These are phyloP conservation scores for Chirona hameri DNA, from an alignment of 2,888 invertebrate species.

Conservation along the genomic window DNA sequence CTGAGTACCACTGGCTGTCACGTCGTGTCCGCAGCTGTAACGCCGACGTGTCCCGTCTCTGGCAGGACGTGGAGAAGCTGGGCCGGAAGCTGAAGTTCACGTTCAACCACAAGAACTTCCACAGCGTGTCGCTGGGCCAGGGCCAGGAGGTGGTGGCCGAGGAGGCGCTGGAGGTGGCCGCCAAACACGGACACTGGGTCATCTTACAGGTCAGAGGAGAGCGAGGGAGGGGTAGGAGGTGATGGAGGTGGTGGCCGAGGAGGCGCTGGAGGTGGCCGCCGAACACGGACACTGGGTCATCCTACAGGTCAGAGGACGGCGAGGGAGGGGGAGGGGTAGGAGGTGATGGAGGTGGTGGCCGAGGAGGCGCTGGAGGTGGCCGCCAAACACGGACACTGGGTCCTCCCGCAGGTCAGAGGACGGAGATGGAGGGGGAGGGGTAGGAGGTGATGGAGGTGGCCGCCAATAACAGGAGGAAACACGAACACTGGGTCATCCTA, in stretches of 20 bases:
- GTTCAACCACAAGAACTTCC: slow-evolving; percentile 78
- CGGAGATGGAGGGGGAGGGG: too few relatives aligned
- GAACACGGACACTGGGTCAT: slow-evolving; percentile 92
- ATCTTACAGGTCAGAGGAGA: slow-evolving; percentile 65
- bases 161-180: slow-evolving; percentile 81
- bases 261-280: slow-evolving; percentile 83
- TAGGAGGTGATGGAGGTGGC: slow-evolving; percentile 57
- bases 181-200: slow-evolving; percentile 90
- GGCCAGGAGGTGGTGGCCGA: slow-evolving; percentile 93
- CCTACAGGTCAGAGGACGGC: slow-evolving; percentile 59
- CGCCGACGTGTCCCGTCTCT: background rate
- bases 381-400: slow-evolving; percentile 88
- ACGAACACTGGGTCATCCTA: slow-evolving; percentile 93
- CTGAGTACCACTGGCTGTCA: too few relatives aligned
- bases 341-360: slow-evolving; percentile 70
- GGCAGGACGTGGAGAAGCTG: slow-evolving; percentile 79
- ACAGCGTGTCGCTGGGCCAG: slow-evolving; percentile 91
- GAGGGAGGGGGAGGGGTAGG: too few relatives aligned
- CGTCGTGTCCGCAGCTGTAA: too few relatives aligned
- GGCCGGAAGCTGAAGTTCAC: slow-evolving; percentile 80
- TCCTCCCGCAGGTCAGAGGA: slow-evolving; percentile 68
- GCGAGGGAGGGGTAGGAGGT: background rate
- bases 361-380: slow-evolving; percentile 88
- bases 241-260: slow-evolving; percentile 81
- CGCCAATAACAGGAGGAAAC: too few relatives aligned